A percentile compares a stretch with the other conserved stretches of the same genome.
Conservation (phyloP, 2,113 vertebrate genomes). For the Oncorhynchus kisutch region DNA sequence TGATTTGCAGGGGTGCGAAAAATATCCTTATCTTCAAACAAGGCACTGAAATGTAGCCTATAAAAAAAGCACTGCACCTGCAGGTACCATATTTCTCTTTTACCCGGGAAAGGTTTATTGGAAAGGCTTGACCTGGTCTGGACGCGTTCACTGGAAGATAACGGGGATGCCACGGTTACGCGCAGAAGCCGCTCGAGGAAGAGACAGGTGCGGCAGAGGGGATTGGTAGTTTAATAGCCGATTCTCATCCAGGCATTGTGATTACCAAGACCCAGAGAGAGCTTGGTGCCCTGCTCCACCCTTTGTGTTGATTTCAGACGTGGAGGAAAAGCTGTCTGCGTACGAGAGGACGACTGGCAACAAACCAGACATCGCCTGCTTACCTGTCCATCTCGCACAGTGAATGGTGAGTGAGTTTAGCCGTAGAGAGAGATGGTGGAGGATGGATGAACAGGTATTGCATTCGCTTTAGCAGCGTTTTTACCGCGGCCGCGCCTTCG, state of each 20-base stretch:
- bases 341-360: not conserved
- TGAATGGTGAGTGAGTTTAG: not conserved
- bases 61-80: not conserved
- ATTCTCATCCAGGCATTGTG: conserved; percentile 4
- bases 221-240: conserved; percentile 3
- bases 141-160: conserved; percentile 39
- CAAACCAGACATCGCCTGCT: not conserved
- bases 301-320: no score
- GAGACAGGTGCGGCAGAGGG: conserved; percentile 73
- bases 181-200: conserved; percentile 57
- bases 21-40: not conserved
- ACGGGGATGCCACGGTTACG: conserved; percentile 65
- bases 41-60: not conserved
- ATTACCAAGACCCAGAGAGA: conserved; percentile 35
- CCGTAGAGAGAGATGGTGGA: not conserved
- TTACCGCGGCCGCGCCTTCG: not conserved
- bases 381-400: not conserved
- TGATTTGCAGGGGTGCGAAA: not conserved
- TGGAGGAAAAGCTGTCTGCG: not conserved
- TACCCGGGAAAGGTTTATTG: conserved; percentile 15
- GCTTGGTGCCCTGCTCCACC: not conserved
- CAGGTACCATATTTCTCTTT: not conserved
- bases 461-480: not conserved
- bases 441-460: not conserved
- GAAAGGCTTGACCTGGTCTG: conserved; percentile 47